Conservation (phyloP, 2,888 invertebrate genomes). For the Latrodectus hesperus region DNA sequence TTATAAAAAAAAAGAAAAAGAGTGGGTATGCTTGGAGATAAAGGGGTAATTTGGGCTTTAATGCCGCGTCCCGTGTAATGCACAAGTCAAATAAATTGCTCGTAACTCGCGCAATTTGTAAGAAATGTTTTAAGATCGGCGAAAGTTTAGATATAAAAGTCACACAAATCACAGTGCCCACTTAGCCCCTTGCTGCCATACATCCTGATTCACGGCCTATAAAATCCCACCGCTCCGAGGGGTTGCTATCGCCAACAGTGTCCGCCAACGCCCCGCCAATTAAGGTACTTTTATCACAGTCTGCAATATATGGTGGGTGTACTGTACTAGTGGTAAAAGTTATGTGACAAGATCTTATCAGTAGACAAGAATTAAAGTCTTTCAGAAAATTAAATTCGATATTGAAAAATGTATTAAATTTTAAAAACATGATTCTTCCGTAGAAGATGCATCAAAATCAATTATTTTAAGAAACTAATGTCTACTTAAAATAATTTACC, state of each 20-base stretch:
- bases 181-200: constrained; percentile 68
- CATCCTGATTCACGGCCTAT: constrained; percentile 69
- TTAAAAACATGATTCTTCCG: too few relatives aligned
- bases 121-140: constrained; percentile 70
- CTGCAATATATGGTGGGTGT: too few relatives aligned
- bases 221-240: constrained; percentile 61
- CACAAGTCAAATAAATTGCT: constrained; percentile 70
- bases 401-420: too few relatives aligned
- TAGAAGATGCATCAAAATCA: too few relatives aligned
- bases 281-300: neutral
- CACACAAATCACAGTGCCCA: constrained; percentile 69
- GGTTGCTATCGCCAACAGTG: constrained; percentile 50
- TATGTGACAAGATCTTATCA: too few relatives aligned
- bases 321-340: too few relatives aligned
- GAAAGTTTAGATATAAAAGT: constrained; percentile 70
- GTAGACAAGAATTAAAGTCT: too few relatives aligned
- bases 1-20: constrained; percentile 41
- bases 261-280: constrained; percentile 48
- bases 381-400: too few relatives aligned
- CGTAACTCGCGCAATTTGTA: constrained; percentile 70
- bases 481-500: too few relatives aligned
- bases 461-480: too few relatives aligned
- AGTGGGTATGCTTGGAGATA: constrained; percentile 46
- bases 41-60: constrained; percentile 69
- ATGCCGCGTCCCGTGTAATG: constrained; percentile 68